phyloP scores from a whole-genome alignment of 1,140 invertebrate species.

The Drosophila ogumai region DNA sequence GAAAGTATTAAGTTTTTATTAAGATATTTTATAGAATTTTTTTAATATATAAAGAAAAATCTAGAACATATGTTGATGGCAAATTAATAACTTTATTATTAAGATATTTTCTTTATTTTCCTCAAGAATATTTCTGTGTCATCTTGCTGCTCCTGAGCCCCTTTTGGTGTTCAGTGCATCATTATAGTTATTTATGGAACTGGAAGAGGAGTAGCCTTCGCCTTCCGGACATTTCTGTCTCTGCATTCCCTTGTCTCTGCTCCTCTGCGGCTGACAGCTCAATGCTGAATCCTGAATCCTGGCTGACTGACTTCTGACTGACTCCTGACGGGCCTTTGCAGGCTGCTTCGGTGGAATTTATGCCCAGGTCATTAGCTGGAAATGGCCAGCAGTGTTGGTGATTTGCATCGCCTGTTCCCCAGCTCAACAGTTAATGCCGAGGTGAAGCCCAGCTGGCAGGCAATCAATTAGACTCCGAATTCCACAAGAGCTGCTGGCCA shows the following conservation, averaged over 20 bases:
- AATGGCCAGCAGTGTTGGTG: conserved; percentile 33
- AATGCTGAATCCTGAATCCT: not conserved
- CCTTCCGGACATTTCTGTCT: not conserved
- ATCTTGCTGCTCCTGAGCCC: not conserved
- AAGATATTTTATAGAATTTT: too few relatives aligned
- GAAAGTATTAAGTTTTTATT: too few relatives aligned
- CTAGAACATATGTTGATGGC: too few relatives aligned
- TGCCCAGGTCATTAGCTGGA: conserved; percentile 49
- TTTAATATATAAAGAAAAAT: too few relatives aligned
- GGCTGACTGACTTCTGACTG: not conserved
- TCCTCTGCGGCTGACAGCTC: conserved; percentile 27
- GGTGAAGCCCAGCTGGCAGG: conserved; percentile 25
- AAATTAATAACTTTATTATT: too few relatives aligned
- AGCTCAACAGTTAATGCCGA: conserved; percentile 15
- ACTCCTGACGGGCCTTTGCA: not conserved
- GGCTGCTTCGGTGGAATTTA: conserved; percentile 27
- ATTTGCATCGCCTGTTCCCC: conserved; percentile 13
- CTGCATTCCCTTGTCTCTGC: not conserved
- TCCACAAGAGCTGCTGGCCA: too few relatives aligned
- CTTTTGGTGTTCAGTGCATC: not conserved
- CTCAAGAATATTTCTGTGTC: too few relatives aligned
- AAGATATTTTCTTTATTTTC: not conserved
- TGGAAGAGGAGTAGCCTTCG: too few relatives aligned
- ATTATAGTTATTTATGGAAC: conserved; percentile 14
- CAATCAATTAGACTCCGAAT: conserved; percentile 34